Conservation (phyloP, 2,888 invertebrate species). For the Xylota segnis region DNA sequence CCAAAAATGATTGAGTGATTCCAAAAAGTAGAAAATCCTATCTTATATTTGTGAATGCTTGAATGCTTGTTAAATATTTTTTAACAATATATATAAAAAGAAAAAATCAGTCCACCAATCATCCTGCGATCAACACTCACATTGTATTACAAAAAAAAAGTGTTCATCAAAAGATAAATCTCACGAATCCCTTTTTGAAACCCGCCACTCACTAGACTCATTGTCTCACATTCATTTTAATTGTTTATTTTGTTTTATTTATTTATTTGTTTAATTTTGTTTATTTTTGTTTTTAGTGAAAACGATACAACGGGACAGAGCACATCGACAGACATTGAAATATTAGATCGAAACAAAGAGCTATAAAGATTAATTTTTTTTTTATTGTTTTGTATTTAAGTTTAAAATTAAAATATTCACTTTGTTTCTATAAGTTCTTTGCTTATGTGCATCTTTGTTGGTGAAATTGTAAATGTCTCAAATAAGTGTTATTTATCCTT, state of each 20-base stretch:
- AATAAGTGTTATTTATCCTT: slow-evolving; percentile 51
- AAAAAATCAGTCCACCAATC: slow-evolving; percentile 53
- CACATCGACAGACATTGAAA: slow-evolving; percentile 81
- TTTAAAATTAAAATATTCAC: slow-evolving; percentile 44
- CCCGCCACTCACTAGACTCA: slow-evolving; percentile 67
- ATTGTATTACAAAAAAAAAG: slow-evolving; percentile 28
- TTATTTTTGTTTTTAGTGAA: slow-evolving; percentile 79
- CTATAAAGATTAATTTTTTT: slow-evolving; percentile 50
- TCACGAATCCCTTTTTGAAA: slow-evolving; percentile 41
- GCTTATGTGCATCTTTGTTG: slow-evolving; percentile 55
- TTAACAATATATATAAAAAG: slow-evolving; percentile 56
- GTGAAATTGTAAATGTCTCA: slow-evolving; percentile 58
- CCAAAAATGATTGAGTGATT: slow-evolving; percentile 64
- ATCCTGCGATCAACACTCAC: slow-evolving; percentile 44
- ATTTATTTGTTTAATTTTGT: slow-evolving; percentile 48
- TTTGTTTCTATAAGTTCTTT: slow-evolving; percentile 39
- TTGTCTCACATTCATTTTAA: slow-evolving; percentile 67
- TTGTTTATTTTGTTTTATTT: slow-evolving; percentile 26
- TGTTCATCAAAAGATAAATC: slow-evolving; percentile 52
- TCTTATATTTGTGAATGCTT: slow-evolving; percentile 73
- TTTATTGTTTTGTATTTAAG: slow-evolving; percentile 45
- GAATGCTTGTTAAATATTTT: slow-evolving; percentile 73
- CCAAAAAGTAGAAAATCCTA: slow-evolving; percentile 68
- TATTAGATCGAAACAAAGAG: slow-evolving; percentile 78
- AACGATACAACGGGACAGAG: slow-evolving; percentile 78